Conservation (phyloP, 2,113 vertebrate species). For the Petromus typicus region DNA sequence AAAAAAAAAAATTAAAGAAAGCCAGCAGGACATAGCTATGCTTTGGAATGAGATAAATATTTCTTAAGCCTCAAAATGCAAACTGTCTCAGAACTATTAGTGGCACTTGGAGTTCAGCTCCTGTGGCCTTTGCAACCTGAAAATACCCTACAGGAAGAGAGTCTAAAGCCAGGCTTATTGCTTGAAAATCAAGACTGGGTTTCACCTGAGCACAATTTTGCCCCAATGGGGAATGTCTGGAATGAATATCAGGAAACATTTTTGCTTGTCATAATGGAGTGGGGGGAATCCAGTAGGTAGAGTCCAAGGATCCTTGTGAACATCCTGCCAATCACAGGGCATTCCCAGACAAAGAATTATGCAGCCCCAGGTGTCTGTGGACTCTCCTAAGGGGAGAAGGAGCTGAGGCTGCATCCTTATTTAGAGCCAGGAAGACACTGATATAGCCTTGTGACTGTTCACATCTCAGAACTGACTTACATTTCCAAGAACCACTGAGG, state of each 20-base stretch:
- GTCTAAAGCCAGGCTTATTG: background rate
- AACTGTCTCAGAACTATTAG: background rate
- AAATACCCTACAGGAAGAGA: background rate
- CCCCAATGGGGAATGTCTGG: background rate
- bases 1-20: background rate
- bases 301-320: background rate
- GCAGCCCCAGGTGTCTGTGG: background rate
- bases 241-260: background rate
- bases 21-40: background rate
- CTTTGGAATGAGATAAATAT: constrained; percentile 5
- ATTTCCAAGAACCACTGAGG: background rate
- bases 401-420: background rate
- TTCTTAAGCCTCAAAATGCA: background rate
- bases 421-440: background rate
- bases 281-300: background rate
- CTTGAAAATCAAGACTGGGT: background rate
- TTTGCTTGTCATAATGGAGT: background rate
- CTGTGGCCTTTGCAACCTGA: background rate
- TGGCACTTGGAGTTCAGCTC: background rate
- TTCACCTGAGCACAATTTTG: background rate
- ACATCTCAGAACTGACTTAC: background rate
- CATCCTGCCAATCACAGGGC: background rate
- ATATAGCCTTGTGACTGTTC: background rate
- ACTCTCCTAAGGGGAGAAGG: background rate
- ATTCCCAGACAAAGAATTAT: background rate